Evolutionary conservation across 2,113 vertebrate genomes (phyloP).

Genomic region (western clawed frog (Xenopus tropicalis)): UCB_Xtro_10.0 CM004448.2:62224501-62225000

Average conservation of each 20-base stretch:
- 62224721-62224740: constrained; percentile 41
- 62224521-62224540: constrained; percentile 2
- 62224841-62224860: constrained; percentile 26
- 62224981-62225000: too few species aligned
- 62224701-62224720: constrained; percentile 39
- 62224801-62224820: constrained; percentile 35
- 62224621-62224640: constrained; percentile 35
- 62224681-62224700: constrained; percentile 39
- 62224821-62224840: constrained; percentile 22
- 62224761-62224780: constrained; percentile 32
- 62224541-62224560: constrained; percentile 26
- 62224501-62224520: background rate
- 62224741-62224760: constrained; percentile 35
- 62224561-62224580: constrained; percentile 27
- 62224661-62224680: constrained; percentile 38
- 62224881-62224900: background rate
- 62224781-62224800: constrained; percentile 21
- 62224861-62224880: background rate
- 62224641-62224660: constrained; percentile 40
- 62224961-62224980: background rate
- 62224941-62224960: background rate
- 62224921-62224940: background rate
- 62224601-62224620: constrained; percentile 24
- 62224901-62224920: constrained; percentile 1
- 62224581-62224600: constrained; percentile 44